These are phyloP conservation scores for Ramazzottius varieornatus DNA, from an alignment of 2,888 invertebrate genomes.

Conservation along the genomic window DNA sequence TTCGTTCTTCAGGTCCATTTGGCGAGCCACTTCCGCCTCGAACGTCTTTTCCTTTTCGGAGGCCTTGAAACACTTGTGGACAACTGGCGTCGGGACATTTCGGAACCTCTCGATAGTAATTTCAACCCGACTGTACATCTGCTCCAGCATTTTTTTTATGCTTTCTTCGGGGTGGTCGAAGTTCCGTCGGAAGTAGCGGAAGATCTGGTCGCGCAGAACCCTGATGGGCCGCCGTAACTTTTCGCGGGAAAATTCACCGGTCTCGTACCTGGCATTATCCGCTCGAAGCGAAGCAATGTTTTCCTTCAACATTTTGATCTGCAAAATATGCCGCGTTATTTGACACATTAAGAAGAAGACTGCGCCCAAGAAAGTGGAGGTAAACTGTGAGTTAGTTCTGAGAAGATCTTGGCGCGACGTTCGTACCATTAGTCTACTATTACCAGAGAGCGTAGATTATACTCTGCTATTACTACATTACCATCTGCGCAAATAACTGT, in stretches of 20 bases:
- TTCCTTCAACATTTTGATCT: not conserved
- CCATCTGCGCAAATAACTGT: no score
- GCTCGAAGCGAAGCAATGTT: not conserved
- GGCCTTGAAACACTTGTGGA: not conserved
- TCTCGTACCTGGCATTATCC: not conserved
- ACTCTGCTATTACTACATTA: no score
- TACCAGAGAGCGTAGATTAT: no score
- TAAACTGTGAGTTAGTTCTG: no score
- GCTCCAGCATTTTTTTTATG: not conserved
- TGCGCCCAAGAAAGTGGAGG: not conserved
- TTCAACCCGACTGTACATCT: not conserved
- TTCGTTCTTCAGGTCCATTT: not conserved
- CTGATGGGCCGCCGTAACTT: not conserved
- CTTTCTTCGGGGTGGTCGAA: not conserved
- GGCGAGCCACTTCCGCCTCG: not conserved
- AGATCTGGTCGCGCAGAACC: not conserved
- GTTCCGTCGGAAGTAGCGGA: not conserved
- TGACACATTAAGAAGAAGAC: not conserved
- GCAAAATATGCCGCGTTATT: not conserved
- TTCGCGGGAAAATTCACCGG: not conserved
- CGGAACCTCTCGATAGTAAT: not conserved
- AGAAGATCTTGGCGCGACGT: no score
- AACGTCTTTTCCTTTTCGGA: not conserved
- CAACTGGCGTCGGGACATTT: not conserved
- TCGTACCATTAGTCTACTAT: no score